Evolutionary conservation across 2,113 vertebrate species (phyloP), one percentile per base, ranked within the genome.

Genomic region (Tonatia bakeri): DNA sequence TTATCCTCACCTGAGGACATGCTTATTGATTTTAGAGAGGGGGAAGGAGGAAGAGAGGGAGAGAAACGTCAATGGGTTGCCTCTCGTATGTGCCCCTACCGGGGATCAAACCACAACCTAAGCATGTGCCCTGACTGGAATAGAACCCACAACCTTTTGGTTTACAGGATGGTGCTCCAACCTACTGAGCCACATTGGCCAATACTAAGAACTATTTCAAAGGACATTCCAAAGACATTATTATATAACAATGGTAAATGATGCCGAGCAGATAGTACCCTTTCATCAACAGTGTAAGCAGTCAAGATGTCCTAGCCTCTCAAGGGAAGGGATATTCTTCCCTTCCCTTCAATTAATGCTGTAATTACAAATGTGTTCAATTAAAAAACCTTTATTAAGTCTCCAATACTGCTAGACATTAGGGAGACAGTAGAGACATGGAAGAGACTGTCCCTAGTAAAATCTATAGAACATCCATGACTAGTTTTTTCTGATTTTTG

Each of bases 301-400:
- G 54, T 14, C 19, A 76, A 36, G 4, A 92, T 38, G 8, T 77
- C 17, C 15, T 77, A 89, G 38, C 7, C n/a, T 92, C 89, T 93
- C 70, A 50, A n/a, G n/a, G n/a, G n/a, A n/a, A n/a, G n/a, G n/a
- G n/a, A n/a, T n/a, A 75, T 33, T 84, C 67, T 91, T 61, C 1
- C 28, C n/a, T 43, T 67, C 56, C 40, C 28, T 43, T 84, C 76
- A 77, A 88, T 61, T 87, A 93, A 87, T 7, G 20, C 31, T 87
- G 10, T 72, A 80, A 84, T 80, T 69, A 47, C 14, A 95, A 91
- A 91, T 73, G 9, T 40, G 52, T 24, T 96, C 24, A 77, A 61
- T 80, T 47, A 92, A 94, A n/a, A 73, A 95, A 52, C 24, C 87
- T 36, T 73, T 90, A 83, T 31, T 88, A 93, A 95, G 24, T 3